Evolutionary conservation across 2,888 invertebrate species (phyloP), one percentile per base, ranked within the genome.

Genomic region (Thereva nobilitata): DNA sequence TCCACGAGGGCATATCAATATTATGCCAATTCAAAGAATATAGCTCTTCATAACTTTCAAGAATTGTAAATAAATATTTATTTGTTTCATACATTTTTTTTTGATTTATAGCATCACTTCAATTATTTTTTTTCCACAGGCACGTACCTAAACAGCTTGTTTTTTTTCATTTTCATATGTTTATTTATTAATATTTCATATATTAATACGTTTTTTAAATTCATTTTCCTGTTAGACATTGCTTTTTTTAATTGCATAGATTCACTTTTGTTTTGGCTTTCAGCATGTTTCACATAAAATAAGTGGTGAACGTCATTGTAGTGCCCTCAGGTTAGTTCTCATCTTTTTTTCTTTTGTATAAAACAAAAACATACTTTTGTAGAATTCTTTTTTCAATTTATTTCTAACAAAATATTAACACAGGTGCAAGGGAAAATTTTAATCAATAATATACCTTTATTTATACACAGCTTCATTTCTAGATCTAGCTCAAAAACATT

Each of bases 401-500:
- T 12, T 44, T 53, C 55, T 56, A n/a, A 38, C 44, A 23, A 53
- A 47, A 4, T 47, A 47, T 47, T 47, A 9, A 47, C 4, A 47
- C 5, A 47, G 12, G 10, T 47, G n/a, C 7, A 10, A 47, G 10
- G 23, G 23, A 23, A 23, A 23, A 23, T 23, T 23, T 23, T 23
- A 23, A 42, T 47, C n/a, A 47, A 47, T n/a, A 10, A n/a, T 3
- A n/a, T 3, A 47, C 10, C 12, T 47, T 47, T n/a, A 68, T 70
- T 45, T 71, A 40, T 52, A 23, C 5, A n/a, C 35, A 69, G 69
- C 34, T 53, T 67, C 4, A 66, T 66, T 44, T 68, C 76, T 80
- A 83, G 88, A 82, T 86, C 86, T 37, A 86, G 86, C 35, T 86
- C 85, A 6, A 88, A 90, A 80, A 86, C 78, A 88, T 85, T 89